phyloP scores from a whole-genome alignment of 1,140 invertebrate species.

The Chrysoperla carnea region DNA sequence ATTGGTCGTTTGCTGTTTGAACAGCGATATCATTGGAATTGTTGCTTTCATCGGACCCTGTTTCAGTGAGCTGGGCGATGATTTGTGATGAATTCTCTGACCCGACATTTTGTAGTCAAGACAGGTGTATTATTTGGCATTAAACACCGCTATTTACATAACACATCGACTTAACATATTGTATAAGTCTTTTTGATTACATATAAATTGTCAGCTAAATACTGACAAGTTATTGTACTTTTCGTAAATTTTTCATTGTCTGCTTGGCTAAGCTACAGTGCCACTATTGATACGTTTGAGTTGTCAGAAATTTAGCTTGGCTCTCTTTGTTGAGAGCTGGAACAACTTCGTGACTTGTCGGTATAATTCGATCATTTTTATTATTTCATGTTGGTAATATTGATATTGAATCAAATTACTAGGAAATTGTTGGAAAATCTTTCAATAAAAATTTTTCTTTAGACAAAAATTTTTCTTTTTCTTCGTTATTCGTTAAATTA shows the following conservation, averaged over 20 bases:
- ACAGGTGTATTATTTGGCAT: background rate
- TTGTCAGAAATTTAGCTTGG: too few species aligned
- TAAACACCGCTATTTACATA: background rate
- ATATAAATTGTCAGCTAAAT: background rate
- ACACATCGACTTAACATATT: background rate
- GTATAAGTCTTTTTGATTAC: background rate
- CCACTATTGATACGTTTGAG: too few species aligned
- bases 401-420: too few species aligned
- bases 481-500: too few species aligned
- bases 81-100: slow-evolving; percentile 37
- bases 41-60: slow-evolving; percentile 55
- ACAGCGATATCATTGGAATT: slow-evolving; percentile 47
- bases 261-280: background rate
- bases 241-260: background rate
- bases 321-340: too few species aligned
- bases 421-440: too few species aligned
- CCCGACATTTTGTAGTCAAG: background rate
- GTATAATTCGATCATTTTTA: too few species aligned
- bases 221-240: too few species aligned
- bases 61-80: slow-evolving; percentile 46
- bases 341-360: too few species aligned
- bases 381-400: too few species aligned
- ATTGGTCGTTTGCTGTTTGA: slow-evolving; percentile 35
- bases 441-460: too few species aligned
- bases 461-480: too few species aligned